phyloP scores from a whole-genome alignment of 2,888 invertebrate species.

The Sesamia inferens region DNA sequence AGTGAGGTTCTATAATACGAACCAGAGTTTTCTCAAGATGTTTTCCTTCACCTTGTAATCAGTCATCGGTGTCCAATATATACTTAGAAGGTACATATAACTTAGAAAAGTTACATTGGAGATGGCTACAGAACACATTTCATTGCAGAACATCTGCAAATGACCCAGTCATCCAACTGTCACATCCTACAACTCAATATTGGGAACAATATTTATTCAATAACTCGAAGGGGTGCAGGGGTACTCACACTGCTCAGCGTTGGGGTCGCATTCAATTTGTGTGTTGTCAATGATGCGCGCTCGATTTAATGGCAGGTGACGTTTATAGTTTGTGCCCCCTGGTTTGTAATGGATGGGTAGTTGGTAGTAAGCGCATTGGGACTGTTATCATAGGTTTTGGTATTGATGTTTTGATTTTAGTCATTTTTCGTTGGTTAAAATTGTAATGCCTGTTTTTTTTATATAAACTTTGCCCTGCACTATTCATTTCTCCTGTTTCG shows the following conservation, averaged over 20 bases:
- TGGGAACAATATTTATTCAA: slow-evolving; percentile 75
- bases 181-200: slow-evolving; percentile 52
- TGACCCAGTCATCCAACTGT: slow-evolving; percentile 48
- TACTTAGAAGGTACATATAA: no score
- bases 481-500: no score
- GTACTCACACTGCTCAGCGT: slow-evolving; percentile 43
- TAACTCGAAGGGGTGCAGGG: slow-evolving; percentile 63
- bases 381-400: slow-evolving; percentile 32
- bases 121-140: no score
- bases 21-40: no score
- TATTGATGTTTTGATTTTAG: background rate
- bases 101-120: no score
- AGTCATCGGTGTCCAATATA: no score
- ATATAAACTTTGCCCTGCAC: no score
- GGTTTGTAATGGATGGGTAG: slow-evolving; percentile 39
- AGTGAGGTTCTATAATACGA: no score
- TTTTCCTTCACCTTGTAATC: no score
- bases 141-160: slow-evolving; percentile 45
- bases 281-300: slow-evolving; percentile 84
- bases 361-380: slow-evolving; percentile 33
- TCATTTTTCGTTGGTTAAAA: background rate
- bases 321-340: slow-evolving; percentile 65
- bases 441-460: background rate
- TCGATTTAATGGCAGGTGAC: slow-evolving; percentile 88
- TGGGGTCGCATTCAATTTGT: slow-evolving; percentile 81